Evolutionary conservation across 2,797 vertebrate genomes (phyloP).

Genomic region (Melanotaenia maccullochi): DNA sequence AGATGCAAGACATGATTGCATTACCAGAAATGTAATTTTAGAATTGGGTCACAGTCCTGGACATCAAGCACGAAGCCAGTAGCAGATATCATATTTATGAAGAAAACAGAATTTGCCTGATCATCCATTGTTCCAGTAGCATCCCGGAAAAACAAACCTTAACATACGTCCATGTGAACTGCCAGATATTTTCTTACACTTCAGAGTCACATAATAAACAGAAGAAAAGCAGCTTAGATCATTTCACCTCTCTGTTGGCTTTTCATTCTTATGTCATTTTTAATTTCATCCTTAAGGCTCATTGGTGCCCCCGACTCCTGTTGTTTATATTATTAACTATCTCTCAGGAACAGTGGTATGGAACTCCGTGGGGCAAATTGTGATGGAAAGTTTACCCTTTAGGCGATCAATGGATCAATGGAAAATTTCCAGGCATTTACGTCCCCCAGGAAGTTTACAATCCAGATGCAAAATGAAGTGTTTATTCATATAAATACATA

Average conservation of each 20-base stretch:
- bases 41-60: constrained; percentile 15
- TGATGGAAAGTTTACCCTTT: too few species aligned
- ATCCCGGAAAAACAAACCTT: constrained; percentile 41
- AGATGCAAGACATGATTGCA: constrained; percentile 13
- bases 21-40: constrained; percentile 26
- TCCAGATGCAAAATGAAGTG: too few species aligned
- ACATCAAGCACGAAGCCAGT: constrained; percentile 10
- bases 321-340: too few species aligned
- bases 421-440: too few species aligned
- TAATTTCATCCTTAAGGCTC: background rate
- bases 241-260: constrained; percentile 10
- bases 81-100: constrained; percentile 15
- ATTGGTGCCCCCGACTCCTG: too few species aligned
- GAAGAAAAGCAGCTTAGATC: background rate
- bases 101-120: constrained; percentile 15
- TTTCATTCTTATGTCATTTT: background rate
- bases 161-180: constrained; percentile 44
- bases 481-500: too few species aligned
- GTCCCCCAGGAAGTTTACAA: too few species aligned
- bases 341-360: too few species aligned
- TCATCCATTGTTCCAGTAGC: background rate
- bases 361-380: too few species aligned
- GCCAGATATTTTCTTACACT: background rate
- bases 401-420: too few species aligned
- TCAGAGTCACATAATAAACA: background rate